Evolutionary conservation across 2,888 invertebrate genomes (phyloP), one percentile per base, ranked within the genome.

Genomic region (Andrena minutula): DNA sequence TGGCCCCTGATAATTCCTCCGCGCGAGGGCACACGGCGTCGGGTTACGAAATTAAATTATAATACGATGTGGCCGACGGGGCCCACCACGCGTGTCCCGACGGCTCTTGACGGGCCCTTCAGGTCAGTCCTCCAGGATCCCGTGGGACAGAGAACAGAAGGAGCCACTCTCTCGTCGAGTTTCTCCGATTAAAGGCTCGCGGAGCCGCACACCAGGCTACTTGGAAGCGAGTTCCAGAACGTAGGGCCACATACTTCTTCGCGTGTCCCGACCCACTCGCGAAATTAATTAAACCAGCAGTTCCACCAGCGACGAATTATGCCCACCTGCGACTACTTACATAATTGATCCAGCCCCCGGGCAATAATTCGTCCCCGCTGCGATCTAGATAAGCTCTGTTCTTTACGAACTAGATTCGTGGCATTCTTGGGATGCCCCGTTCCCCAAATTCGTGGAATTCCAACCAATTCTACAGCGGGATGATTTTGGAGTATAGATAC

Each of bases 31-130:
- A 69, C 79, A 73, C 75, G 82, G 86, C 88, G 86, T 92, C 89
- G 84, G 75, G 85, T 92, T 92, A 91, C 91, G 79, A 90, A 91
- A 91, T 89, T 89, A 91, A 91, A 92, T 92, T 89, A 92, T 90
- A 91, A 92, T 91, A 86, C 86, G 76, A 70, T 60, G 79, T 79
- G 75, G 79, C 75, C 76, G 63, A 41, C 66, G 69, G 66, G 53
- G 53, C 86, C 74, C 80, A 41, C 41, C 41, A 16, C 41, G 85
- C 51, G 68, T 80, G 75, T 76, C 79, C 74, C 56, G 71, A 70
- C 41, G 73, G 78, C 69, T 78, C 79, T 82, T 83, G 85, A 87
- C 79, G 70, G 78, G 74, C 74, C 68, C 73, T 81, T 61, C 80
- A 58, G 83, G 83, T 79, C 79, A 76, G 63, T 83, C 65, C 72